Evolutionary conservation across 2,888 invertebrate species (phyloP), one percentile per base, ranked within the genome.

Genomic region (Trissonchulus latispiculum): DNA sequence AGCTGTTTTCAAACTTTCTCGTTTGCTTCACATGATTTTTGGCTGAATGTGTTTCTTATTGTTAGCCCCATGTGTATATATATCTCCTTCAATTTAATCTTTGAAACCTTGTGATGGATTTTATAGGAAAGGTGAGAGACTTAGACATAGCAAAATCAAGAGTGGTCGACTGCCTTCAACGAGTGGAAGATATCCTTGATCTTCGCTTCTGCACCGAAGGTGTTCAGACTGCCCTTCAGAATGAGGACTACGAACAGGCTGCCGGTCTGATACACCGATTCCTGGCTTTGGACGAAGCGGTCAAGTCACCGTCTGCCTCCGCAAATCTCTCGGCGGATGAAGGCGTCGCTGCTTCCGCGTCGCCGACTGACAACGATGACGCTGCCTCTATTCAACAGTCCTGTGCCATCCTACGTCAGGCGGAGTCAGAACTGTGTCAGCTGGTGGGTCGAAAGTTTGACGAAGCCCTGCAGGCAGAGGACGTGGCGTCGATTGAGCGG

Each of bases 191-290:
- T 83, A 87, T 97, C 61, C 89, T 96, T 75, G 96, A 97, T 83
- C 86, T 97, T 71, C 93, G 95, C 84, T 87, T 93, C 74, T 99
- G 97, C 83, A 94, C 95, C 70, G 93, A 95, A 83, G 97, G 96
- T n/a, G 97, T 99, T 0, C 91, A 94, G 77, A 89, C 91, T 70
- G 95, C 99, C 0, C 89, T 99, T 72, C 89, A 89, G 77, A 91
- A 92, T 78, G 95, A 96, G 84, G 95, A 99, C 83, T 97, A 92
- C 85, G 99, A 99, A 84, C 91, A 92, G 73, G 95, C 95, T 72
- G 96, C 97, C 18, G 93, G 90, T 0, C 96, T 96, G 82, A 91
- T 99, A 67, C 93, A 95, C 78, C 88, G 97, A 64, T 82, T 83
- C 75, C 77, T 83, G 18, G 78, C 80, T 0, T 77, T 82, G 36